These are phyloP conservation scores for Mandrillus leucophaeus DNA, from an alignment of 2,113 vertebrate species.

Conservation along the genomic window DNA sequence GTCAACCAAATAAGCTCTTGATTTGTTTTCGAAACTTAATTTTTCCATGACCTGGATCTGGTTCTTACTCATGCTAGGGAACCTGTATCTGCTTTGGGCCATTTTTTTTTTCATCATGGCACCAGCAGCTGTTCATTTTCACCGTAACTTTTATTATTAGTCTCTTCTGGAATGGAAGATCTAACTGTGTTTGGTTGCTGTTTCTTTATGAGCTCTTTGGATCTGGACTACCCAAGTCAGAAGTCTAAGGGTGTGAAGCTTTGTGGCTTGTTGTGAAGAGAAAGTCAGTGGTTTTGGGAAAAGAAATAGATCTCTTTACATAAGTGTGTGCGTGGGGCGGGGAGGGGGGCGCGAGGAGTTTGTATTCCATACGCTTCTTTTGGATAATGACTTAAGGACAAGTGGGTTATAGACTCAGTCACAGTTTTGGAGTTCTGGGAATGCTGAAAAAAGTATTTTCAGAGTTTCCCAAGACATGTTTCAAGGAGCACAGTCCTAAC, in stretches of 20 bases:
- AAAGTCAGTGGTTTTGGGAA: not conserved
- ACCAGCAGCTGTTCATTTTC: not conserved
- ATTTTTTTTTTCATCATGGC: not conserved
- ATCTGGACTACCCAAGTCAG: not conserved
- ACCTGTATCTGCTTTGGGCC: not conserved
- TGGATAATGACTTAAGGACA: conserved; percentile 1
- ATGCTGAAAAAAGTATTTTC: conserved; percentile 1
- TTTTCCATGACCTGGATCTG: not conserved
- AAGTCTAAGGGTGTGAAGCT: not conserved
- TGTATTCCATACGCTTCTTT: not conserved
- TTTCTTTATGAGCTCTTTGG: not conserved
- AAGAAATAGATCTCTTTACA: not conserved
- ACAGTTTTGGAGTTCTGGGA: not conserved
- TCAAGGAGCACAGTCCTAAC: conserved; percentile 8
- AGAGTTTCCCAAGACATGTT: not conserved
- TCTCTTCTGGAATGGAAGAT: not conserved
- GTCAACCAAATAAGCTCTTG: not conserved
- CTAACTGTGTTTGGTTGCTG: not conserved
- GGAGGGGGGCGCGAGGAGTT: fast-evolving
- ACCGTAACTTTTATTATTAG: not conserved
- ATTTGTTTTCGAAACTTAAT: not conserved
- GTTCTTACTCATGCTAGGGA: not conserved
- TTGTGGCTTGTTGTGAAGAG: not conserved
- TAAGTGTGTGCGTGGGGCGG: not conserved
- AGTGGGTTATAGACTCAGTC: not conserved